Evolutionary conservation across 2,888 invertebrate species (phyloP), one percentile per base, ranked within the genome.

Genomic region (Erebia epiphron): DNA sequence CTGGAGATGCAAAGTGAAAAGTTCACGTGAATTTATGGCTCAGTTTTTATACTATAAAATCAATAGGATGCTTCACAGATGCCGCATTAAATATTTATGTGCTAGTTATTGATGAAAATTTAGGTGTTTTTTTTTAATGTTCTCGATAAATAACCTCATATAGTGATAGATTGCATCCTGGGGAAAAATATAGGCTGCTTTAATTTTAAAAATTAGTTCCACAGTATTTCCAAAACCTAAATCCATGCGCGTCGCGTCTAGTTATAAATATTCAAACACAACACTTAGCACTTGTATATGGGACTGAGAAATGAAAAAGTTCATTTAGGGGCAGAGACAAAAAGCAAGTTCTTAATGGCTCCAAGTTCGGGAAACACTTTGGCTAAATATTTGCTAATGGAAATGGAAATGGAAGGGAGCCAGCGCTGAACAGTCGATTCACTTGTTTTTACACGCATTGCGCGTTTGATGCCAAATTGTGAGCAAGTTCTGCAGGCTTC

Each of bases 311-410:
- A 86, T 81, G 83, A 84, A 86, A 85, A 88, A 88, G 83, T 87
- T 87, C 84, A 86, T 85, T 83, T 77, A 84, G 79, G 52, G 83
- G 84, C 85, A 88, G 84, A 88, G 89, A 90, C 87, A 91, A 90
- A 91, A 92, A 91, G 87, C 83, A 84, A 83, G 79, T 79, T 73
- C 83, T 83, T 92, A 92, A 92, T 92, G 92, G 91, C 82, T 82
- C 79, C 85, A 89, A 92, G 89, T 92, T 92, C 80, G 85, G 90
- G 46, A 89, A 92, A 91, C 91, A 91, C 90, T 92, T 92, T 89
- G 86, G 90, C 90, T 92, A 92, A 92, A 92, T 89, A 92, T 90
- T 86, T 85, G 81, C 90, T 92, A 92, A 92, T 92, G 92, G 92
- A 91, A 90, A 91, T 92, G 92, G 56, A 57, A 57, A 57, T 62